Evolutionary conservation across 2,888 invertebrate species (phyloP).

Genomic region (Drosophila multiciliata): DNA sequence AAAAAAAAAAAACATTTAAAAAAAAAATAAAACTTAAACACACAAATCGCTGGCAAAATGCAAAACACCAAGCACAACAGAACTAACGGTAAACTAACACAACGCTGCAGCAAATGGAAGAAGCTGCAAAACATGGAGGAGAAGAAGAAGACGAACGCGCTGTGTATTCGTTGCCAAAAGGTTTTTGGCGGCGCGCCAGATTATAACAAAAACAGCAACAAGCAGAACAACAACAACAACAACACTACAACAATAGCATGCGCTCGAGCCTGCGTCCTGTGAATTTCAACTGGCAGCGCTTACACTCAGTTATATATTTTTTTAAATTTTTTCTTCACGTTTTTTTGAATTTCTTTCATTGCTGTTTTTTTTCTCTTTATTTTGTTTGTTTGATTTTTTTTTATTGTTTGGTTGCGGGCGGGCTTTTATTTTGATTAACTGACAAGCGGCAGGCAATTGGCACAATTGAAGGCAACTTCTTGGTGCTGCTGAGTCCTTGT

Average conservation of each 20-base stretch:
- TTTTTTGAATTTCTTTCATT: slow-evolving; percentile 33
- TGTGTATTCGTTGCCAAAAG: slow-evolving; percentile 60
- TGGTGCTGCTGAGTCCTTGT: slow-evolving; percentile 46
- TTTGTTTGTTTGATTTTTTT: not conserved
- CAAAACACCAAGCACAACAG: slow-evolving; percentile 39
- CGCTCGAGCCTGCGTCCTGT: slow-evolving; percentile 33
- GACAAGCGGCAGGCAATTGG: slow-evolving; percentile 78
- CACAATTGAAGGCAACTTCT: slow-evolving; percentile 67
- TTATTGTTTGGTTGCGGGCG: slow-evolving; percentile 29
- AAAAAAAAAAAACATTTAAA: not conserved
- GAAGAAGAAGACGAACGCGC: slow-evolving; percentile 21
- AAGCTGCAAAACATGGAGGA: slow-evolving; percentile 1
- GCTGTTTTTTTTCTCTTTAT: slow-evolving; percentile 25
- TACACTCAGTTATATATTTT: slow-evolving; percentile 58
- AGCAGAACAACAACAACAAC: slow-evolving; percentile 4
- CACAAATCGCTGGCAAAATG: slow-evolving; percentile 62
- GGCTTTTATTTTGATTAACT: slow-evolving; percentile 80
- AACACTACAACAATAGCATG: slow-evolving; percentile 10
- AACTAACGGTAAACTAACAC: slow-evolving; percentile 13
- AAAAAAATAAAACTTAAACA: no score
- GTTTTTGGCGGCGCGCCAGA: slow-evolving; percentile 67
- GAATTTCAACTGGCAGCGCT: slow-evolving; percentile 59
- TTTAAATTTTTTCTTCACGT: slow-evolving; percentile 33
- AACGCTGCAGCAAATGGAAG: not conserved
- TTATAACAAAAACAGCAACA: slow-evolving; percentile 23